A percentile compares a stretch with the other conserved stretches of the same genome.
These are phyloP conservation scores for Parus major DNA, from an alignment of 2,113 vertebrate species.

Conservation along the genomic window DNA sequence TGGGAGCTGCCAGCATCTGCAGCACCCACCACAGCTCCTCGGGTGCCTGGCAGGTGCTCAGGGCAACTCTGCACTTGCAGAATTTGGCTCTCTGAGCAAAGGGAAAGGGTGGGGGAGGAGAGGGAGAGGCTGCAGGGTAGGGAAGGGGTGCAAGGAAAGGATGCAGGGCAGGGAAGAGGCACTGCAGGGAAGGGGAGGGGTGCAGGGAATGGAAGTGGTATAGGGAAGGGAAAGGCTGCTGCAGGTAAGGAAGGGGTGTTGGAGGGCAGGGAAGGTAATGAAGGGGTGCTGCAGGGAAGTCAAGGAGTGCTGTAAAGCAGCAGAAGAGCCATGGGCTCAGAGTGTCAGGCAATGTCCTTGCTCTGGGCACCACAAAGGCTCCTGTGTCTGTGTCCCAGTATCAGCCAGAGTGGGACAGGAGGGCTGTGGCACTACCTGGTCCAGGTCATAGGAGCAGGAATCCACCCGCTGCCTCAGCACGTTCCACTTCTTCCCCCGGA, in stretches of 20 bases:
- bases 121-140: not conserved
- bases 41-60: not conserved
- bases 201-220: no score
- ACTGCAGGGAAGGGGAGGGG: not conserved
- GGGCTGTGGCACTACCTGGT: slow-evolving; percentile 81
- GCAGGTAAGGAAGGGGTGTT: not conserved
- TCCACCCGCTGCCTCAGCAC: slow-evolving; percentile 93
- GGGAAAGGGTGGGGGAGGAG: not conserved
- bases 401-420: not conserved
- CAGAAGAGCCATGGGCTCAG: not conserved
- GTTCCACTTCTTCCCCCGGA: slow-evolving; percentile 98
- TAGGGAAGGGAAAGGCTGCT: not conserved
- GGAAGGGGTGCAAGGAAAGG: not conserved
- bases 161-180: not conserved
- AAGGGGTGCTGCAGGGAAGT: not conserved
- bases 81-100: not conserved
- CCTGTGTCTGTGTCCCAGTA: not conserved
- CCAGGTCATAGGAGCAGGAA: slow-evolving; percentile 96
- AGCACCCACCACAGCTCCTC: fast-evolving
- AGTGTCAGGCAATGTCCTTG: fast-evolving
- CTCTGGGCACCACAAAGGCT: not conserved
- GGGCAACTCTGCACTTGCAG: not conserved
- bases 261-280: not conserved
- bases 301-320: not conserved
- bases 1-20: not conserved